These are phyloP conservation scores for Actenoides lindsayi DNA, from an alignment of 2,113 vertebrate genomes.

Conservation along the genomic window DNA sequence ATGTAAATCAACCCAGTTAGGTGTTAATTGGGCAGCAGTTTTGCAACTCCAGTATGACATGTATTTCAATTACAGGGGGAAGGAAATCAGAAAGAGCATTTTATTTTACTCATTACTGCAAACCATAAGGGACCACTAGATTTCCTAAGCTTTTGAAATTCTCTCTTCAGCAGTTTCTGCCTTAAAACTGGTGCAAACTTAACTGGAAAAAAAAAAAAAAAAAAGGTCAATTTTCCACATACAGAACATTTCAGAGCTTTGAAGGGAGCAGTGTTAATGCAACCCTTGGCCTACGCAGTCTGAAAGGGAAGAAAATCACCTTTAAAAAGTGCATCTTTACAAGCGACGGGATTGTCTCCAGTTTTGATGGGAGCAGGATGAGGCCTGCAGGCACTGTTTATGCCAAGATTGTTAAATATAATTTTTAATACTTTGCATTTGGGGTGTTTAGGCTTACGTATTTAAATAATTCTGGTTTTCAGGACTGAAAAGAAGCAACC, in stretches of 20 bases:
- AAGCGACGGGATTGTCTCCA: neutral
- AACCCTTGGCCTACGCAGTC: neutral
- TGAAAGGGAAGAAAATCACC: neutral
- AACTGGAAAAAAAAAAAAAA: neutral
- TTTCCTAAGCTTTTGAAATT: neutral
- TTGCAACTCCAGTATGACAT: neutral
- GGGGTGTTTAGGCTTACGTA: neutral
- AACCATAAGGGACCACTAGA: neutral
- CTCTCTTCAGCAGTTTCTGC: constrained; percentile 1
- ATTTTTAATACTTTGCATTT: neutral
- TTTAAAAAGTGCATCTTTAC: neutral
- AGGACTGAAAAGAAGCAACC: neutral
- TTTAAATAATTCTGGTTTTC: neutral
- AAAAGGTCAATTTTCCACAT: neutral
- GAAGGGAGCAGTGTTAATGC: neutral
- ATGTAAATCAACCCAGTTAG: neutral
- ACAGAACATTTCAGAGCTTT: neutral
- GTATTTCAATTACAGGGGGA: constrained; percentile 3
- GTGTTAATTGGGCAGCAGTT: neutral
- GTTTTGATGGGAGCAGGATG: neutral
- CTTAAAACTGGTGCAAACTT: neutral
- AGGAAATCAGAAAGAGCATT: constrained; percentile 12
- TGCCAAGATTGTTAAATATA: neutral
- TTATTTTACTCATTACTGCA: constrained; percentile 11
- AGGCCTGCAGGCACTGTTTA: neutral